Base-by-base conservation (phyloP, 2,113 vertebrate species). In the Leucoraja erinaceus region DNA sequence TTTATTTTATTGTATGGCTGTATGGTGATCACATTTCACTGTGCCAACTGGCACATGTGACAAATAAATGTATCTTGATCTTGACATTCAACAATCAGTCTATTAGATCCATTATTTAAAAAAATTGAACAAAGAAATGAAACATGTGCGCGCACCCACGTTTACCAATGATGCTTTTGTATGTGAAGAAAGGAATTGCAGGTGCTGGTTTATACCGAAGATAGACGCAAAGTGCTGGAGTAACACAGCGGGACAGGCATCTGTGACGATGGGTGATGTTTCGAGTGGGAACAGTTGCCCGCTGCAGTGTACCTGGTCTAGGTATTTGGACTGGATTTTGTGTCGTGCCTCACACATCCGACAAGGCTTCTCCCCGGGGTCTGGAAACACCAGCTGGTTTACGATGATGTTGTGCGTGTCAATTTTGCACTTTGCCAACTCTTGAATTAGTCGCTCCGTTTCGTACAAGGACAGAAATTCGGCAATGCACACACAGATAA, bases 401-500 rank as follows among this genome's bases (percentile, higher is more conserved):
- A 99, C 98, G 0, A 99, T 97, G 94, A 99, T 98, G 94, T 99
- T 99, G 96, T 99, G 98, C 0, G 98, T 99, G 95, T 99, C 98
- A 0, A 98, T 99, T 95, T 95, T 97, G 94, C 98, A 99, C 95
- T 99, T 99, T 93, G 98, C 98, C 94, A 99, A 95, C 93, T 99
- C 98, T 96, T 99, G 98, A 94, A 99, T 98, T 94, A 99, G 96
- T 66, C 98, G 95, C 94, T 99, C 98, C 0, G 98, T 98, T 96
- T 99, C 98, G 3, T 99, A 99, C 7, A 99, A 96, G 0, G 98
- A 99, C 33, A 99, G 96, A 95, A 99, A 99, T 95, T 99, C 98
- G 0, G 98, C 98, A 5, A 98, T 99, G 93, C 98, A 99, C 74
- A 99, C 98, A 1, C 98, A 99, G 95, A 99, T 98, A 94, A 99